These are phyloP conservation scores for Bolborhynchus lineola DNA, from an alignment of 2,113 vertebrate species.

Conservation along the genomic window DNA sequence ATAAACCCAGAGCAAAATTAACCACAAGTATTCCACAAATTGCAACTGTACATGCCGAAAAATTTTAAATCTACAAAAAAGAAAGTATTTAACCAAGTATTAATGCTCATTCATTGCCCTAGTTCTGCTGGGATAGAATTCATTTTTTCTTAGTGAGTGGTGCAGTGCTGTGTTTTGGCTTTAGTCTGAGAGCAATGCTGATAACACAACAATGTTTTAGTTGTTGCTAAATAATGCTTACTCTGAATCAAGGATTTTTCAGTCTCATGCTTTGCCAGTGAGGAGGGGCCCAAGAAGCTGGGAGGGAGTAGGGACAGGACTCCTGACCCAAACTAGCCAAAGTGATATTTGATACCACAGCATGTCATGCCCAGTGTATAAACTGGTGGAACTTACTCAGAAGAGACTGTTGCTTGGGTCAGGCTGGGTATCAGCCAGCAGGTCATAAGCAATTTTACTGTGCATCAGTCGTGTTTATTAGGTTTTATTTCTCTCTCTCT, in stretches of 20 bases:
- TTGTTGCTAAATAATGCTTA: background rate
- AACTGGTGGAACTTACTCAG: background rate
- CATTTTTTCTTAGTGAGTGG: background rate
- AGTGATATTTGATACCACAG: background rate
- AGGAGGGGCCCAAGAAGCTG: background rate
- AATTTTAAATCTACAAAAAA: background rate
- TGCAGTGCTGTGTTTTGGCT: background rate
- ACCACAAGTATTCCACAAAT: background rate
- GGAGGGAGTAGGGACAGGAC: background rate
- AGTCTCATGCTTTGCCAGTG: background rate
- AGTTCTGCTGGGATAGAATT: background rate
- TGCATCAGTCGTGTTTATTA: background rate
- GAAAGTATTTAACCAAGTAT: background rate
- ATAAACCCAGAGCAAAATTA: background rate
- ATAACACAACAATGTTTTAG: background rate
- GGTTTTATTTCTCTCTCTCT: background rate
- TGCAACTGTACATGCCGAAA: background rate
- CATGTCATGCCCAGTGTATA: background rate
- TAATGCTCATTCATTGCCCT: background rate
- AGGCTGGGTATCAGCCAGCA: background rate
- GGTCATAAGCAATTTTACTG: background rate
- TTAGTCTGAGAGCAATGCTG: background rate
- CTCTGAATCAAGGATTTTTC: background rate
- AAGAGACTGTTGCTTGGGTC: background rate
- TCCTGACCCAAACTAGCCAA: background rate